A percentile compares a stretch with the other conserved stretches of the same genome.
These are phyloP conservation scores for Drosophila pseudotakahashii DNA, from an alignment of 2,888 invertebrate genomes.

Conservation along the genomic window DNA sequence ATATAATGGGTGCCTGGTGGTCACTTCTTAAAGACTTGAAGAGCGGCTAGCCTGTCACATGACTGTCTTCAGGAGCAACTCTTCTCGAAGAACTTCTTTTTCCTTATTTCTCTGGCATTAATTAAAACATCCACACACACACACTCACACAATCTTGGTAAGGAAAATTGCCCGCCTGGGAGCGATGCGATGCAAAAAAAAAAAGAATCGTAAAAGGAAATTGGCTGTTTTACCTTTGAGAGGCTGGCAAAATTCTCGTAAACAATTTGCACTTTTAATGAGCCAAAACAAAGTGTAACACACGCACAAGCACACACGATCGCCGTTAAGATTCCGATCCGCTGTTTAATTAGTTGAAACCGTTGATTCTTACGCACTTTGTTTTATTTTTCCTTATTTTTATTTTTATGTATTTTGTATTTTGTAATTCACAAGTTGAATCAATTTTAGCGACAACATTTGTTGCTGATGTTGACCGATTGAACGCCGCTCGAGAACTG, in stretches of 20 bases:
- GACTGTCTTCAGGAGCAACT: constrained; percentile 47
- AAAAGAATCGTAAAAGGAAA: constrained; percentile 43
- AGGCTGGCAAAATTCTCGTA: constrained; percentile 51
- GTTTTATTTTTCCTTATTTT: neutral
- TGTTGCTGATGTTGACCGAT: constrained; percentile 55
- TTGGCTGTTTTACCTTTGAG: constrained; percentile 66
- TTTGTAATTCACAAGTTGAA: constrained; percentile 14
- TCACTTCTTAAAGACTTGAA: constrained; percentile 19
- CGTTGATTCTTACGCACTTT: constrained; percentile 26
- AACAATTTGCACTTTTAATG: constrained; percentile 70
- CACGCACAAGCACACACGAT: constrained; percentile 16
- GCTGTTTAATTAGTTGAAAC: constrained; percentile 48
- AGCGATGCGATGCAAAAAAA: constrained; percentile 33
- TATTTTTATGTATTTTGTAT: neutral
- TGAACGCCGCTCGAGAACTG: constrained; percentile 68
- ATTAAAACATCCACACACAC: constrained; percentile 61
- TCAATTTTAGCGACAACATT: constrained; percentile 1
- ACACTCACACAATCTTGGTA: constrained; percentile 22
- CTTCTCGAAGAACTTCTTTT: constrained; percentile 19
- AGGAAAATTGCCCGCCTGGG: constrained; percentile 73
- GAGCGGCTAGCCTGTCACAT: constrained; percentile 45
- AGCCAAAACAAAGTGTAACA: constrained; percentile 41
- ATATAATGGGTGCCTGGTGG: constrained; percentile 23
- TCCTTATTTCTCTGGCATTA: constrained; percentile 48
- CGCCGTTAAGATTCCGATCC: constrained; percentile 27